Evolutionary conservation across 2,113 vertebrate species (phyloP).

Genomic region (Pongo abelii): DNA sequence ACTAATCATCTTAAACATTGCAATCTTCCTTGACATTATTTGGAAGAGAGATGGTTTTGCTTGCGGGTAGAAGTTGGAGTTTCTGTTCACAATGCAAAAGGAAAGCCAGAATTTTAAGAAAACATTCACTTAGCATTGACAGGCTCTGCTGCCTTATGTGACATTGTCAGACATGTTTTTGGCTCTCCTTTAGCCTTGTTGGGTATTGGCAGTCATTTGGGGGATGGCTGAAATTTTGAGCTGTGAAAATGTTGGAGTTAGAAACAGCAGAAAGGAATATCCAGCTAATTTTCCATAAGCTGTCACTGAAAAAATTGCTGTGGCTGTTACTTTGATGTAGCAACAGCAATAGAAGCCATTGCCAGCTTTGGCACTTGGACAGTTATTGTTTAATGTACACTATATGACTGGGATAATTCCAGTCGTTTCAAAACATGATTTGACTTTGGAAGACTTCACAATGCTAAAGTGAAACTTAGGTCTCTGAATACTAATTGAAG

Average conservation of each 20-base stretch:
- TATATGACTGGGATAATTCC: neutral
- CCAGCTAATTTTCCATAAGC: neutral
- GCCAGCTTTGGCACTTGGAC: slow-evolving; percentile 3
- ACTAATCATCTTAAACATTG: neutral
- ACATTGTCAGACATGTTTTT: neutral
- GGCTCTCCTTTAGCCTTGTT: neutral
- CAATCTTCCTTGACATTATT: neutral
- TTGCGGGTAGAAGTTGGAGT: neutral
- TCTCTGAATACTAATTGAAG: neutral
- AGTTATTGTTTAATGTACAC: slow-evolving; percentile 17
- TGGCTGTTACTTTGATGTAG: slow-evolving; percentile 5
- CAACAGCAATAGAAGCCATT: neutral
- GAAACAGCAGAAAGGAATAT: slow-evolving; percentile 16
- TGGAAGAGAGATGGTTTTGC: neutral
- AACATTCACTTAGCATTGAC: neutral
- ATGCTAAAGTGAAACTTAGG: neutral
- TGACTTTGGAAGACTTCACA: slow-evolving; percentile 34
- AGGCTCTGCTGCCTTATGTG: neutral
- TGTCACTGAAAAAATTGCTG: neutral
- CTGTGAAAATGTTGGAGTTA: slow-evolving; percentile 27
- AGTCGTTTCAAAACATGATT: slow-evolving; percentile 39
- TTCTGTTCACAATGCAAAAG: neutral
- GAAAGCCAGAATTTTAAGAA: slow-evolving; percentile 13
- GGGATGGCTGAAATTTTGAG: slow-evolving; percentile 19
- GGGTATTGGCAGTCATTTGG: neutral